Percentiles rank a stretch among this genome's conserved stretches.
Conservation (phyloP, 2,797 vertebrate species). For the Microctenopoma stevenorrisi region DNA sequence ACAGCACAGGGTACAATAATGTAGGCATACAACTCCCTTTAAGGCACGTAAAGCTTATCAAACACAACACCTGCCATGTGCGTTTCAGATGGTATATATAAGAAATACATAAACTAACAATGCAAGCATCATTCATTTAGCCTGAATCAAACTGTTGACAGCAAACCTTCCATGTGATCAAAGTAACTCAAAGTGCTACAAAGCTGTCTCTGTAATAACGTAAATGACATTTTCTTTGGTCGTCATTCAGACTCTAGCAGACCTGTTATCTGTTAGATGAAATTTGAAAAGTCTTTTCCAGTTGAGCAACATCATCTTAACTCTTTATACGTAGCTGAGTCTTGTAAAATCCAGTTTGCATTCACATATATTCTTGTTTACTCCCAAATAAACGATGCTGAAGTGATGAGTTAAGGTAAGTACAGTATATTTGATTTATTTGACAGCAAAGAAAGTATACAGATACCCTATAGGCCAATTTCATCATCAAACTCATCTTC, state of each 20-base stretch:
- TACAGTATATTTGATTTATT: conserved; percentile 54
- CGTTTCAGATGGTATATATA: conserved; percentile 37
- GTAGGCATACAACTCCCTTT: conserved; percentile 59
- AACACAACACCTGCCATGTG: conserved; percentile 31
- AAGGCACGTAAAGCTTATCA: conserved; percentile 66
- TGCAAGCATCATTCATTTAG: conserved; percentile 43
- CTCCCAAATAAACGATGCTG: conserved; percentile 55
- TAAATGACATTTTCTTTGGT: conserved; percentile 25
- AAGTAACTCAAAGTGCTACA: conserved; percentile 73
- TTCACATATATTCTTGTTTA: conserved; percentile 37
- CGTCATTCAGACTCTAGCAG: conserved; percentile 32
- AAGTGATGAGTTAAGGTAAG: conserved; percentile 44
- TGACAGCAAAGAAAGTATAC: conserved; percentile 45
- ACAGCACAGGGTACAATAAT: conserved; percentile 54
- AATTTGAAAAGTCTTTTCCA: conserved; percentile 61
- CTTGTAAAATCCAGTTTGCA: conserved; percentile 63
- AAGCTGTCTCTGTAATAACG: conserved; percentile 55
- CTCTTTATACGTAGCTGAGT: conserved; percentile 23
- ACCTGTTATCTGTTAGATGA: conserved; percentile 56
- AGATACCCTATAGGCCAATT: conserved; percentile 84
- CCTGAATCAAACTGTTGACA: conserved; percentile 51
- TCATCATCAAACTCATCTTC: conserved; percentile 89
- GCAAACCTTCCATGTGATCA: conserved; percentile 56
- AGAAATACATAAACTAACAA: conserved; percentile 39
- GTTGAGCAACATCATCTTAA: conserved; percentile 65